These are phyloP conservation scores for Popillia japonica DNA, from an alignment of 1,140 invertebrate species.

Conservation along the genomic window DNA sequence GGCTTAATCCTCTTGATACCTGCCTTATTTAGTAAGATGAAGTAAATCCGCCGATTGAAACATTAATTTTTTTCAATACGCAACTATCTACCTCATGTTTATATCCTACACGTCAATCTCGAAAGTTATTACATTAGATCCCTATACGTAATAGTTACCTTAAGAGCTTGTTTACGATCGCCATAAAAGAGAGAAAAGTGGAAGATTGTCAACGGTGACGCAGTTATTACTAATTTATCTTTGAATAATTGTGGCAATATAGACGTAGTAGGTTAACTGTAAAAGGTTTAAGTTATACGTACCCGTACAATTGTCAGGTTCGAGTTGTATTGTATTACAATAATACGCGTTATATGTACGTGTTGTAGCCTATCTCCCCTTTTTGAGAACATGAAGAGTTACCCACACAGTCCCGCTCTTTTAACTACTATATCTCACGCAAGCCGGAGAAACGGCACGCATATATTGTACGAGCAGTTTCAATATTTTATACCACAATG, in stretches of 20 bases:
- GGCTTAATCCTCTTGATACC: no score
- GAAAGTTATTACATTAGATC: slow-evolving; percentile 23
- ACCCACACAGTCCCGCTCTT: slow-evolving; percentile 28
- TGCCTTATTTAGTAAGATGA: no score
- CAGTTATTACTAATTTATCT: slow-evolving; percentile 31
- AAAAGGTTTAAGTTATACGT: no score
- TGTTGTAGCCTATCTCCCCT: slow-evolving; percentile 5
- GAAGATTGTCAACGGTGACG: slow-evolving; percentile 2
- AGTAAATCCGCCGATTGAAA: background rate
- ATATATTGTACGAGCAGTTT: slow-evolving; percentile 32
- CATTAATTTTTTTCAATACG: background rate
- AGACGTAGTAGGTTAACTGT: background rate
- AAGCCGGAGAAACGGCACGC: slow-evolving; percentile 7
- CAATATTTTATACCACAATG: slow-evolving; percentile 30
- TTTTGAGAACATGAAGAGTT: slow-evolving; percentile 20
- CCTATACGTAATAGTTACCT: slow-evolving; percentile 8
- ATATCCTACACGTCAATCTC: background rate
- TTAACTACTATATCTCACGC: slow-evolving; percentile 32
- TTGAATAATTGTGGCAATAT: slow-evolving; percentile 35
- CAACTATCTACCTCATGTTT: background rate
- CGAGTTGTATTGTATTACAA: background rate
- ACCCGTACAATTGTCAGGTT: no score
- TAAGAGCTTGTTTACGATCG: slow-evolving; percentile 28
- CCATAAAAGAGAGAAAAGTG: slow-evolving; percentile 20
- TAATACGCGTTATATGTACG: background rate